Percentiles rank a stretch among this genome's conserved stretches.
These are phyloP conservation scores for Catharus ustulatus DNA, from an alignment of 2,797 vertebrate genomes.

Conservation along the genomic window DNA sequence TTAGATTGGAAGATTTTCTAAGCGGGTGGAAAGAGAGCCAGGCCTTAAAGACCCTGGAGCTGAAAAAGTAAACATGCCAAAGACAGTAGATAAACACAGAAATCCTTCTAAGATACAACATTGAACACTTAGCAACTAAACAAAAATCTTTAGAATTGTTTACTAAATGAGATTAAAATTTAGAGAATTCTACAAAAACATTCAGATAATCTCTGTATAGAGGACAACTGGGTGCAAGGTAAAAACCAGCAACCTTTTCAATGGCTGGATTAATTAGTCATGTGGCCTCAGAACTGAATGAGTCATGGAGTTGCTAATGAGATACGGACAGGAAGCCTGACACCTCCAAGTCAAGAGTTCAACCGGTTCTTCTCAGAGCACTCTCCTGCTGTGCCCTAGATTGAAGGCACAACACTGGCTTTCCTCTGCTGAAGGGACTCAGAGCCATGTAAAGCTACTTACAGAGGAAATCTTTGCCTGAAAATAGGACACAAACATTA, in stretches of 20 bases:
- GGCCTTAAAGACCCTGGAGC: neutral
- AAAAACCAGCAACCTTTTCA: constrained; percentile 1
- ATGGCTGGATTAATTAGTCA: constrained; percentile 43
- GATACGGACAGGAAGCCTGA: constrained; percentile 53
- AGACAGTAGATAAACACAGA: neutral
- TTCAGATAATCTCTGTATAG: neutral
- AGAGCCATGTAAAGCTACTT: neutral
- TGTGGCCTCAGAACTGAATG: constrained; percentile 14
- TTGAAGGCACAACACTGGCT: neutral
- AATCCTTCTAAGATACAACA: neutral
- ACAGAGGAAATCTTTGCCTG: neutral
- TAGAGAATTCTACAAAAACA: neutral
- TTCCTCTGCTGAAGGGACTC: neutral
- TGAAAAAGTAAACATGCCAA: neutral
- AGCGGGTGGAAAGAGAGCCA: neutral
- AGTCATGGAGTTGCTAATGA: constrained; percentile 52
- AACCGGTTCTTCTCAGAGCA: neutral
- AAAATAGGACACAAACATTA: neutral
- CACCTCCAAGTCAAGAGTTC: constrained; percentile 57
- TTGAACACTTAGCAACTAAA: neutral
- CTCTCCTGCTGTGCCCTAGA: constrained; percentile 44
- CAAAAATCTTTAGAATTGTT: neutral
- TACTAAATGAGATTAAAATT: neutral
- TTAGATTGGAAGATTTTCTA: neutral
- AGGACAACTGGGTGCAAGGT: neutral